phyloP scores from a whole-genome alignment of 2,113 vertebrate species.

The Uropsilus gracilis region DNA sequence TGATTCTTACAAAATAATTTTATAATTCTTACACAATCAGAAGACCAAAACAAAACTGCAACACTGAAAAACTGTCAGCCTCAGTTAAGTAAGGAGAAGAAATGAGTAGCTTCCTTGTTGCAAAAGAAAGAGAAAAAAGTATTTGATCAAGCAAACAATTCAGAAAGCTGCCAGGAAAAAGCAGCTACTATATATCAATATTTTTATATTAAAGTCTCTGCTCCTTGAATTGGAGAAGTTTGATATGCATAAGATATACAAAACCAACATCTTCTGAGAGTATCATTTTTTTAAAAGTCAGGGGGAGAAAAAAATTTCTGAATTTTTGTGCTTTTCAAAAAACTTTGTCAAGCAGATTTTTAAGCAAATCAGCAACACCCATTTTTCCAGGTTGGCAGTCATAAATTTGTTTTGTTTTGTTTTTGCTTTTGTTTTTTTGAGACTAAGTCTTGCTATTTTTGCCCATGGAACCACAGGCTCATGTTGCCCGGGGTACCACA shows the following conservation, averaged over 20 bases:
- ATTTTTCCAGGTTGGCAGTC: not conserved
- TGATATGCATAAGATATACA: not conserved
- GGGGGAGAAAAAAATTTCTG: not conserved
- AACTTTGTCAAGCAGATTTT: not conserved
- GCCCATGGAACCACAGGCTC: no score
- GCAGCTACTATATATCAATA: not conserved
- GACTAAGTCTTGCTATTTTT: no score
- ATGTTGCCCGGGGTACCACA: no score
- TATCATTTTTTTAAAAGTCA: not conserved
- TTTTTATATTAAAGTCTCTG: not conserved
- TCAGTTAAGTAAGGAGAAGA: conserved; percentile 30
- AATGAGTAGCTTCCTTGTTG: conserved; percentile 59
- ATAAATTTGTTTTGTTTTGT: no score
- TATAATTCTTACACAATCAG: conserved; percentile 16
- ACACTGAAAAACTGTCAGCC: conserved; percentile 71
- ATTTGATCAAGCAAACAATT: conserved; percentile 68
- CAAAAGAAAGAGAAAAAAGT: conserved; percentile 78
- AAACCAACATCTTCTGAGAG: not conserved
- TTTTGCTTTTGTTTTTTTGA: no score
- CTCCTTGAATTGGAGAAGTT: not conserved
- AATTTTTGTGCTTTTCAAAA: not conserved
- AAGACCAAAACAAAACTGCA: conserved; percentile 37
- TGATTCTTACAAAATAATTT: conserved; percentile 48
- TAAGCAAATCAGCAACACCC: not conserved
- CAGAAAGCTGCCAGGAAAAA: conserved; percentile 58